Percentiles rank a stretch among this genome's conserved stretches.
Conservation (phyloP, 2,797 vertebrate genomes). For the Lutjanus campechanus region DNA sequence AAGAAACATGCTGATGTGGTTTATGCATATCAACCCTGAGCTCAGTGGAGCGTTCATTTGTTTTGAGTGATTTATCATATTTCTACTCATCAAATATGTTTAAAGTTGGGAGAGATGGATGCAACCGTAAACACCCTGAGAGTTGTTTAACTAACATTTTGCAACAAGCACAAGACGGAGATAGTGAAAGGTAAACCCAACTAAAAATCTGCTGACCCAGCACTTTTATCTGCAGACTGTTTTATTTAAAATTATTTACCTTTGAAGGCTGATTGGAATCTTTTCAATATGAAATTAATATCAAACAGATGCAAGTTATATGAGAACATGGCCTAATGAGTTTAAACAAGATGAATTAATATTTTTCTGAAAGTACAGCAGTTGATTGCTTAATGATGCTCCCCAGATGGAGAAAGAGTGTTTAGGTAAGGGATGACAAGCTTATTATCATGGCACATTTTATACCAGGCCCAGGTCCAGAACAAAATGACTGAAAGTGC, state of each 20-base stretch:
- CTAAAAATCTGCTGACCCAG: neutral
- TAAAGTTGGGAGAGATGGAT: neutral
- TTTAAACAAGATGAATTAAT: neutral
- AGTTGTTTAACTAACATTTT: neutral
- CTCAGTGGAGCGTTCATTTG: constrained; percentile 6
- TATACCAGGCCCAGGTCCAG: no score
- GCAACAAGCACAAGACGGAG: no score
- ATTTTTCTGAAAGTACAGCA: neutral
- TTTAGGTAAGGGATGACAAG: no score
- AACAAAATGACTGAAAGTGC: no score
- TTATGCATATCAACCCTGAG: constrained; percentile 24
- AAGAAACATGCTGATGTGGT: constrained; percentile 48
- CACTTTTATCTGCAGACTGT: neutral
- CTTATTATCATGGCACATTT: no score
- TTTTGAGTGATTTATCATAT: constrained; percentile 6
- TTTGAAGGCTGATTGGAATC: constrained; percentile 12
- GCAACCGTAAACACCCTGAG: neutral
- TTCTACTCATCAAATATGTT: constrained; percentile 8
- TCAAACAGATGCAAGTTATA: constrained; percentile 3
- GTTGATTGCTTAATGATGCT: neutral
- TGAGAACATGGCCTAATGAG: neutral
- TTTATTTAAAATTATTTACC: neutral
- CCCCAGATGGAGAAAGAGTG: neutral
- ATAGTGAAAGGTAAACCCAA: neutral
- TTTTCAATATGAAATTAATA: neutral